Percentiles rank a stretch among this genome's conserved stretches.
phyloP scores from a whole-genome alignment of 2,888 invertebrate genomes.

The Trachelus tabidus region DNA sequence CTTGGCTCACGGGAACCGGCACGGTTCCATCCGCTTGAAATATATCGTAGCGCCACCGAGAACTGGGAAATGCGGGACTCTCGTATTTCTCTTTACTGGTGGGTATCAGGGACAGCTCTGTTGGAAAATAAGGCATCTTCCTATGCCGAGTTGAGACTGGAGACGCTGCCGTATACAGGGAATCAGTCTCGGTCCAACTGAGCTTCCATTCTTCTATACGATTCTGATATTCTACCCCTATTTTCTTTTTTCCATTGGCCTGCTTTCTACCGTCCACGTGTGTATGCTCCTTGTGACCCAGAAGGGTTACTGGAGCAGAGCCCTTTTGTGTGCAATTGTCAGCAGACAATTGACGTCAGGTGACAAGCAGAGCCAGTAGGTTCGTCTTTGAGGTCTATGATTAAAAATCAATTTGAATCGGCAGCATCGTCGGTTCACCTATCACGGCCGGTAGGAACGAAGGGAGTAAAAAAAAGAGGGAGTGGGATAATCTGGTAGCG shows the following conservation, averaged over 20 bases:
- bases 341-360: slow-evolving; percentile 14
- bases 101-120: slow-evolving; percentile 15
- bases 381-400: slow-evolving; percentile 9
- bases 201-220: background rate
- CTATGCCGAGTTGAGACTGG: background rate
- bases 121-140: slow-evolving; percentile 18
- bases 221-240: background rate
- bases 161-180: background rate
- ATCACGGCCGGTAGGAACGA: background rate
- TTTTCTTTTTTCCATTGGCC: background rate
- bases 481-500: slow-evolving; percentile 7
- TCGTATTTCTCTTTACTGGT: slow-evolving; percentile 18
- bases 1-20: slow-evolving; percentile 25
- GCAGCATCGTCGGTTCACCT: background rate
- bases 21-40: slow-evolving; percentile 45
- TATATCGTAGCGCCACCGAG: slow-evolving; percentile 51
- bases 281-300: background rate
- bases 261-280: background rate
- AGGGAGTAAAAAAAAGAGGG: background rate
- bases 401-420: slow-evolving; percentile 31
- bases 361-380: slow-evolving; percentile 11
- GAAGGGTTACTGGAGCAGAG: background rate
- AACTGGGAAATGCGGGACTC: slow-evolving; percentile 33
- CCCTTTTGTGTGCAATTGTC: background rate
- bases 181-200: background rate